phyloP scores from a whole-genome alignment of 2,113 vertebrate species.

The Malurus alboscapulatus region DNA sequence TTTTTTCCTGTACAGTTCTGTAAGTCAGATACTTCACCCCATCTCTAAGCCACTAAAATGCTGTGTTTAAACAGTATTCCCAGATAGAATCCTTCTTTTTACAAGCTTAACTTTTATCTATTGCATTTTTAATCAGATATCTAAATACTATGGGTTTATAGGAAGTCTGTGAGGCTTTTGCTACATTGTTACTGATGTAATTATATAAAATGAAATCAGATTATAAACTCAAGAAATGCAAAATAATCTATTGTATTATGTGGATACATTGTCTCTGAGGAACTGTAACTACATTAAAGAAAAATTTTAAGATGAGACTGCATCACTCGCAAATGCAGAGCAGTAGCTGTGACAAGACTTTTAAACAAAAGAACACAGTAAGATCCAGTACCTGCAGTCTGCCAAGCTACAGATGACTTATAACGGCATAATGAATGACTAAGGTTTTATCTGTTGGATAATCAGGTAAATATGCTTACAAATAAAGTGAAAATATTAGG shows the following conservation, averaged over 20 bases:
- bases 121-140: not conserved
- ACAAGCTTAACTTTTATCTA: not conserved
- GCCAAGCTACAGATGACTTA: not conserved
- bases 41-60: not conserved
- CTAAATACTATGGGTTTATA: not conserved
- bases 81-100: not conserved
- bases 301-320: not conserved
- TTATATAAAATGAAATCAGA: slow-evolving; percentile 17
- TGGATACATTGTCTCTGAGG: not conserved
- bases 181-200: slow-evolving; percentile 6
- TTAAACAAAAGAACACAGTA: not conserved
- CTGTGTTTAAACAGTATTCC: not conserved
- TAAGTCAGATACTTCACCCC: not conserved
- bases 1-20: not conserved
- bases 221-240: not conserved
- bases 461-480: not conserved
- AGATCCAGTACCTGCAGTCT: not conserved
- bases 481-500: not conserved
- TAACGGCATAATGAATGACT: not conserved
- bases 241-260: not conserved
- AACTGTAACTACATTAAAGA: not conserved
- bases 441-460: not conserved
- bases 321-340: not conserved
- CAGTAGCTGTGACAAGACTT: not conserved
- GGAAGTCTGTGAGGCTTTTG: slow-evolving; percentile 30